phyloP scores from a whole-genome alignment of 2,113 vertebrate species.

The Chunga burmeisteri region DNA sequence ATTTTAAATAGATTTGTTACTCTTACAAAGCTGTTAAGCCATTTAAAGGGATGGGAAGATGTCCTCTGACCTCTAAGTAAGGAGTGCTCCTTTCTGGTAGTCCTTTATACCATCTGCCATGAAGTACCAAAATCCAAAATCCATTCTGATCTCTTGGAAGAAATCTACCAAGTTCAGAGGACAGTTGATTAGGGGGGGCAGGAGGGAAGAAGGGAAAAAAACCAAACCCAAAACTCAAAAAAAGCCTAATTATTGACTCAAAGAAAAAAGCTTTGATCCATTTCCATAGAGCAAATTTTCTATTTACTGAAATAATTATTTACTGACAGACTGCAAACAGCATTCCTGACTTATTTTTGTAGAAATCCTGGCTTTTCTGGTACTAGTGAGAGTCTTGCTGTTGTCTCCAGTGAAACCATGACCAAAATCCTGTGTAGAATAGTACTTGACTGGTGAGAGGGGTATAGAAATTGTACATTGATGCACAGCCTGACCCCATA shows the following conservation, averaged over 20 bases:
- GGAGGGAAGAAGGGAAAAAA: not conserved
- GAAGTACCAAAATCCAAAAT: not conserved
- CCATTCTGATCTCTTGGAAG: not conserved
- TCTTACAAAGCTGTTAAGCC: not conserved
- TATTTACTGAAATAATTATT: not conserved
- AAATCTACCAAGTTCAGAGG: not conserved
- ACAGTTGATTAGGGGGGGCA: not conserved
- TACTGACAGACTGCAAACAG: not conserved
- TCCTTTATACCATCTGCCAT: not conserved
- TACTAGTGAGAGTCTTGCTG: not conserved
- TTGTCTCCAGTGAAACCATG: not conserved
- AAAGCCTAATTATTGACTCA: not conserved
- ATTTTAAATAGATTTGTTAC: conserved; percentile 48
- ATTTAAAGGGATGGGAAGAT: not conserved
- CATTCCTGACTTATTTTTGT: not conserved
- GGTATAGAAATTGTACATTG: fast-evolving
- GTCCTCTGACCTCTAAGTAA: not conserved
- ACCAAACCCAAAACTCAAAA: not conserved
- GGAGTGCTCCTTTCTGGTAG: not conserved
- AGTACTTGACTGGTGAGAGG: not conserved
- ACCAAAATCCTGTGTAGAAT: not conserved
- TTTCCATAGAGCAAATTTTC: not conserved
- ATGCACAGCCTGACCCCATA: not conserved
- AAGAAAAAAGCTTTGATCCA: not conserved
- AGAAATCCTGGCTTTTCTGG: not conserved